phyloP scores from a whole-genome alignment of 64 coral and sea anemone genomes.

The Exaiptasia diaphana region DNA sequence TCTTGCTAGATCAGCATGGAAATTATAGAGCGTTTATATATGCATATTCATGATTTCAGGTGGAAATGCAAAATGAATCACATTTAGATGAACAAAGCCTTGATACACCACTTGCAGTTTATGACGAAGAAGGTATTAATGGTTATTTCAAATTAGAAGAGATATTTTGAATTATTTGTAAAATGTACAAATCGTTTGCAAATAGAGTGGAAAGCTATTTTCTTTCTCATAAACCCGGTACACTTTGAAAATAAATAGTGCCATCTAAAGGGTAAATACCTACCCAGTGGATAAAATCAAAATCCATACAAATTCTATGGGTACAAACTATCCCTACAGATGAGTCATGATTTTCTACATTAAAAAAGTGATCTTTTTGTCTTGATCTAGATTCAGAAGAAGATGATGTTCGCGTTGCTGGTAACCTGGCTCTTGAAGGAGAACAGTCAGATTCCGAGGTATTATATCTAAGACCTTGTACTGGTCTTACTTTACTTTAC shows the following conservation, averaged over 20 bases:
- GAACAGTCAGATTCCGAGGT: not conserved
- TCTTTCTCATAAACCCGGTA: too few relatives aligned
- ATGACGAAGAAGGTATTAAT: constrained; percentile 41
- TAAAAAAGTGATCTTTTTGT: not conserved
- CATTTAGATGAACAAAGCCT: constrained; percentile 11
- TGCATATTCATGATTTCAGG: not conserved
- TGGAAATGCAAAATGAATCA: not conserved
- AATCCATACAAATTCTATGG: not conserved
- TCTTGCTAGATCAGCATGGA: not conserved
- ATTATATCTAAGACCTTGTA: not conserved
- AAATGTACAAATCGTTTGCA: too few relatives aligned
- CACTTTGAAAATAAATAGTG: too few relatives aligned
- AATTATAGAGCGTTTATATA: not conserved
- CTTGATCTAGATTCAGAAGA: constrained; percentile 4
- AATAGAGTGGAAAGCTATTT: too few relatives aligned
- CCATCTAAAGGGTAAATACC: too few relatives aligned
- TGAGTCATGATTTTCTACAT: not conserved
- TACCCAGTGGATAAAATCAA: not conserved
- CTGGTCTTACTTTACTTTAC: not conserved
- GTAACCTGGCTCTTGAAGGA: not conserved
- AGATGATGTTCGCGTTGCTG: constrained; percentile 2
- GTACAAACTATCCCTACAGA: not conserved
- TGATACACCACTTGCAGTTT: constrained; percentile 25
- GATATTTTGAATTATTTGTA: too few relatives aligned
- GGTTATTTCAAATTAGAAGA: not conserved